A percentile compares a stretch with the other conserved stretches of the same genome.
Evolutionary conservation across 2,113 vertebrate species (phyloP).

Genomic region (Pituophis catenifer): DNA sequence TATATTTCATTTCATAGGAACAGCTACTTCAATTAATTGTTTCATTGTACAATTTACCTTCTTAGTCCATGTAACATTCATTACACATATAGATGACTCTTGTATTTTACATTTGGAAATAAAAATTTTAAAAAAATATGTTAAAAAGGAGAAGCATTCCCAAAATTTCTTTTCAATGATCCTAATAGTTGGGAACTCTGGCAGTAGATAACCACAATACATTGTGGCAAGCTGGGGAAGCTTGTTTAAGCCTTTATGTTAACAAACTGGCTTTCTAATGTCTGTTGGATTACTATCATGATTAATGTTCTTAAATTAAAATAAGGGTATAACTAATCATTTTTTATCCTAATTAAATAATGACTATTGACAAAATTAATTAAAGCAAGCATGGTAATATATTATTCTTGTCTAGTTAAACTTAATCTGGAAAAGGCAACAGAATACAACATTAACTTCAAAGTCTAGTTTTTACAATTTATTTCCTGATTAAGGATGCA

Average conservation of each 20-base stretch:
- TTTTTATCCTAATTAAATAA: background rate
- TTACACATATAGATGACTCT: slow-evolving; percentile 56
- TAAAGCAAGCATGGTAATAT: background rate
- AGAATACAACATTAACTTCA: background rate
- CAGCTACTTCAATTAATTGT: background rate
- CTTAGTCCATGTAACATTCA: slow-evolving; percentile 34
- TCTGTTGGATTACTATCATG: background rate
- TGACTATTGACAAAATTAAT: background rate
- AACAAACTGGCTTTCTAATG: background rate
- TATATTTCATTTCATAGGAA: background rate
- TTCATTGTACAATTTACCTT: slow-evolving; percentile 38
- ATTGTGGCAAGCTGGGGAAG: background rate
- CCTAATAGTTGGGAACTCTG: background rate
- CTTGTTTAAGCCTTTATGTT: background rate
- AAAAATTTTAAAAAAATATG: background rate
- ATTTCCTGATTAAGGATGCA: background rate
- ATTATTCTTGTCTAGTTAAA: background rate
- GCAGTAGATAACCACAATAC: background rate
- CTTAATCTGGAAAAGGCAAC: background rate
- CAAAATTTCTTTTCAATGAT: background rate
- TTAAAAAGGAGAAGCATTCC: background rate
- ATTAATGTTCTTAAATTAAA: background rate
- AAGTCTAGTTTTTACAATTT: background rate
- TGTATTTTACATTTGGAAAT: background rate
- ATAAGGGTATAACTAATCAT: background rate